Base-by-base conservation (phyloP, 2,113 vertebrate species). In the Psammodynastes pulverulentus region DNA sequence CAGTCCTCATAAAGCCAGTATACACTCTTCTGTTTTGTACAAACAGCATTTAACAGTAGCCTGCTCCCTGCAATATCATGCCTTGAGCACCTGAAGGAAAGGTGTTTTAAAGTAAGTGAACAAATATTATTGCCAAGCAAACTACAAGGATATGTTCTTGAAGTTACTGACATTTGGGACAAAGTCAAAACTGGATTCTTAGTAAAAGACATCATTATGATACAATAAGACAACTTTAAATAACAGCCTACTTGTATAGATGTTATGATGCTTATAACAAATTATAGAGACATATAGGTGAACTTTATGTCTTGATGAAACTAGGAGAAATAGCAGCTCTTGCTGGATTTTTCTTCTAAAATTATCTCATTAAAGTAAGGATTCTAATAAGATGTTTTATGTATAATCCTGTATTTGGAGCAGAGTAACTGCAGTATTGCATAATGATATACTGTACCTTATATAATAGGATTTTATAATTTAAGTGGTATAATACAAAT, bases 401-500 rank as follows among this genome's bases (percentile, higher is more conserved):
- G 89, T 92, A 49, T 95, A 95, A 95, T 94, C 95, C 87, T 93
- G 91, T 89, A 91, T 89, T 92, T 39, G 53, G 84, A 93, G 24
- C 91, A 93, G 94, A 84, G 86, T 92, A 95, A 95, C 94, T 94
- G 39, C 87, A 67, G n/a, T 67, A 52, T 97, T 96, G 94, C 39
- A 46, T 96, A 96, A 95, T 95, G 89, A 85, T 85, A 93, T 93
- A 87, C 48, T 87, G 93, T 93, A 89, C 51, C 89, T 97, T 97
- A 95, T 92, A 90, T 96, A 97, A 96, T 95, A 94, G 94, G 90
- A 96, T 96, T 97, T 96, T 95, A 93, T 91, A 93, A 92, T 89
- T 94, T 62, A 91, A 93, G 84, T 91, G 58, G 87, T 72, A 96
- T 92, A 95, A 94, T 62, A 72, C 87, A 91, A 94, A 92, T 95